A percentile compares a stretch with the other conserved stretches of the same genome.
Conservation (phyloP, 2,113 vertebrate species). For the Lontra canadensis region DNA sequence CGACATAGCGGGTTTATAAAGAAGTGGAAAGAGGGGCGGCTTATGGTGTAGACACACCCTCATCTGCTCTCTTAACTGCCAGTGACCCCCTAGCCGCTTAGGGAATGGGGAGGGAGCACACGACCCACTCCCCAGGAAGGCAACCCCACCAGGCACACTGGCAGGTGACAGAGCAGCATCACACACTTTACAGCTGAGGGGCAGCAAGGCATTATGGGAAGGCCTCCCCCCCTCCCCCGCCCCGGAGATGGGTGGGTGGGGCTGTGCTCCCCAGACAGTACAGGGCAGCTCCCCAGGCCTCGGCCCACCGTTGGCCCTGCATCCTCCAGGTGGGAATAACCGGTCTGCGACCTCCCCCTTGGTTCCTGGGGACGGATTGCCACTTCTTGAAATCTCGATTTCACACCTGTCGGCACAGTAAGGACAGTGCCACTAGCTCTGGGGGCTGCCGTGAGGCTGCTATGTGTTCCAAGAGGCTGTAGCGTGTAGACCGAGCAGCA, state of each 20-base stretch:
- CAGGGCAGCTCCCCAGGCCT: neutral
- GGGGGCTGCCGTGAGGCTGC: neutral
- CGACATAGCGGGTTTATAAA: neutral
- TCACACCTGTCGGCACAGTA: neutral
- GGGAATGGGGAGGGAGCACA: no score
- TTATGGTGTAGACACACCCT: neutral
- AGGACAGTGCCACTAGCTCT: rapidly evolving
- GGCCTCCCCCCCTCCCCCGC: no score
- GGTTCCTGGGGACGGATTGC: neutral
- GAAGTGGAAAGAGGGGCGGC: neutral
- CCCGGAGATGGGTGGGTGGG: rapidly evolving
- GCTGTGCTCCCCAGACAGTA: rapidly evolving
- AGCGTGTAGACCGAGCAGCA: rapidly evolving
- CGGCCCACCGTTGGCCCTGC: neutral
- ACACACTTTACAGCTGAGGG: neutral
- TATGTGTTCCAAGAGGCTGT: rapidly evolving
- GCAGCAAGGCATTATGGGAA: neutral
- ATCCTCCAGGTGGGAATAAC: neutral
- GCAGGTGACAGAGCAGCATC: rapidly evolving
- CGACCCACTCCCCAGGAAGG: neutral
- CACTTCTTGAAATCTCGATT: neutral
- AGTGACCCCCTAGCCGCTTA: neutral
- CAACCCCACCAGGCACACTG: neutral
- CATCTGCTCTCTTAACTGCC: neutral
- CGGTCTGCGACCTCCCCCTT: rapidly evolving